phyloP scores from a whole-genome alignment of 1,140 invertebrate species.

The Berghia stephanieae region DNA sequence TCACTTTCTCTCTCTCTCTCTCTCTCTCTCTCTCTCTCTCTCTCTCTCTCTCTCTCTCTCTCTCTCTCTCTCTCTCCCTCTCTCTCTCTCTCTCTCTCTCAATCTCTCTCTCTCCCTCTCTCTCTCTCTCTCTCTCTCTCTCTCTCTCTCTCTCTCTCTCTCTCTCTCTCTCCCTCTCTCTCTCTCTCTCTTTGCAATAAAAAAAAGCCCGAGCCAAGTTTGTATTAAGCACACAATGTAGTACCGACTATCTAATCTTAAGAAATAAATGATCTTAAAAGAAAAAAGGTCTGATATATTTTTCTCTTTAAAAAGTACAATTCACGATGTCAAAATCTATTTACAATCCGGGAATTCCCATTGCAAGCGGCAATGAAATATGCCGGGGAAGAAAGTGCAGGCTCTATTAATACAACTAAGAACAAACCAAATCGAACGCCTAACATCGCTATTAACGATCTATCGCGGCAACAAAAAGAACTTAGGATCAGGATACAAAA shows the following conservation, averaged over 20 bases:
- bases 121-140: conserved; percentile 25
- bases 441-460: too few relatives aligned
- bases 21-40: conserved; percentile 69
- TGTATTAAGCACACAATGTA: background rate
- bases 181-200: background rate
- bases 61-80: conserved; percentile 14
- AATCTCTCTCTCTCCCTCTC: conserved; percentile 30
- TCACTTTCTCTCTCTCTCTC: conserved; percentile 63
- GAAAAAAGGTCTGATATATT: background rate
- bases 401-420: too few relatives aligned
- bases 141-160: background rate
- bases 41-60: conserved; percentile 31
- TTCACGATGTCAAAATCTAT: conserved; percentile 8
- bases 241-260: too few relatives aligned
- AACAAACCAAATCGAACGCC: too few relatives aligned
- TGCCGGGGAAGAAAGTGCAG: too few relatives aligned
- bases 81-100: conserved; percentile 27
- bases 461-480: too few relatives aligned
- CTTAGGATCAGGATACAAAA: too few relatives aligned
- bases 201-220: background rate
- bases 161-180: background rate
- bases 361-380: too few relatives aligned
- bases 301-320: background rate
- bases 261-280: background rate
- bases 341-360: conserved; percentile 17